phyloP scores from a whole-genome alignment of 2,797 vertebrate genomes.

The Sebastes glaucus region DNA sequence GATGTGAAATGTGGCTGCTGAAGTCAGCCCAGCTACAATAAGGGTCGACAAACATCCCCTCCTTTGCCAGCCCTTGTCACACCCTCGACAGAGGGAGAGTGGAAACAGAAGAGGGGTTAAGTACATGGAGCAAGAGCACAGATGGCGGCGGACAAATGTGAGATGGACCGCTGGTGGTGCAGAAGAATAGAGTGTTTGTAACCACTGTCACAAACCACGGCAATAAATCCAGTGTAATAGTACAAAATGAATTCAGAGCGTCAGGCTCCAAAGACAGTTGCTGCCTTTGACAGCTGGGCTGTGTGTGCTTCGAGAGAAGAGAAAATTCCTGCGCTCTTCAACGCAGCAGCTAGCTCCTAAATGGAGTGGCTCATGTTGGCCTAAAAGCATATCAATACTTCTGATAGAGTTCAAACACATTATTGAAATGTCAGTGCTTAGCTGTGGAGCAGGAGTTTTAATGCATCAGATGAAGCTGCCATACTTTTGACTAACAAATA shows the following conservation, averaged over 20 bases:
- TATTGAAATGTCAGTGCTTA: background rate
- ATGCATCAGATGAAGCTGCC: background rate
- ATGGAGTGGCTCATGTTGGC: background rate
- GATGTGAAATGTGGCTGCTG: constrained; percentile 68
- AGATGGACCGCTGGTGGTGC: constrained; percentile 36
- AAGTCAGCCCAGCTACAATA: constrained; percentile 58
- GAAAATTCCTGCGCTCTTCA: constrained; percentile 22
- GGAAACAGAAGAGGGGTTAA: constrained; percentile 68
- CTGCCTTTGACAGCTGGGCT: constrained; percentile 67
- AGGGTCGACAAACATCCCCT: constrained; percentile 71
- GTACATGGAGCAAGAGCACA: constrained; percentile 66
- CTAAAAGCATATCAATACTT: constrained; percentile 23
- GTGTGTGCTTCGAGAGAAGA: background rate
- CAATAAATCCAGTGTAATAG: constrained; percentile 55
- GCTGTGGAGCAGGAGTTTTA: background rate
- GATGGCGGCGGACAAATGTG: constrained; percentile 76
- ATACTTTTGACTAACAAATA: background rate
- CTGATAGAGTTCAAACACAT: background rate
- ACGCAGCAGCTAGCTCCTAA: constrained; percentile 5
- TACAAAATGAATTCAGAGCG: constrained; percentile 38
- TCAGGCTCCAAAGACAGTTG: constrained; percentile 73
- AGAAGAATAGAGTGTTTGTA: constrained; percentile 77
- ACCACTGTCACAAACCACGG: constrained; percentile 33
- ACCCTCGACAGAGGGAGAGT: constrained; percentile 52
- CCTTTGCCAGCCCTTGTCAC: constrained; percentile 62